Base-by-base conservation (phyloP, 2,888 invertebrate genomes). In the Zygaena filipendulae region DNA sequence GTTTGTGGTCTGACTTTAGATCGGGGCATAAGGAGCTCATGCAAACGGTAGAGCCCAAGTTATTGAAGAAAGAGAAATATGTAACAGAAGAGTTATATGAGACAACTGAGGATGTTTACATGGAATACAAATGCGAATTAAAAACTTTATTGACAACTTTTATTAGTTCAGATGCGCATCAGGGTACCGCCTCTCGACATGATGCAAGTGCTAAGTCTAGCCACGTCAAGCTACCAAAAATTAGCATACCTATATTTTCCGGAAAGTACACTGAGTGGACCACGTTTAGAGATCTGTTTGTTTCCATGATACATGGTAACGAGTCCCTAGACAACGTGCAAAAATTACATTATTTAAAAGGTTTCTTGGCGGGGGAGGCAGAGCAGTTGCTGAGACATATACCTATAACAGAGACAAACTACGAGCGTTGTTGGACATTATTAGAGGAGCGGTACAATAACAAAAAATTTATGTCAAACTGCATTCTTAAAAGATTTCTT, bases 241-340 rank as follows among this genome's bases (percentile, higher is more conserved):
- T 35, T 9, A 25, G 16, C 21, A 35, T 35, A 10, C 35, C 35
- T n/a, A 28, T 9, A 11, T 35, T 35, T 11, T 30, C 32, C 5
- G 35, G 35, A 5, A 32, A 29, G 9, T 35, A 35, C 13, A 32
- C 27, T 4, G 32, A 35, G 20, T 35, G 35, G 35, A 29, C 22
- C 2, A 32, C 35, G 4, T 35, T 34, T 23, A 13, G 21, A 12
- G 34, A 34, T 28, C 23, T 34, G 7, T 31, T 34, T 21, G 11
- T 29, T 7, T 25, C 30, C 2, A 21, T 29, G n/a, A n/a, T n/a
- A n/a, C n/a, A n/a, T n/a, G n/a, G n/a, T n/a, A n/a, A n/a, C n/a
- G n/a, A n/a, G n/a, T 23, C 26, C n/a, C n/a, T 30, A 13, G 30
- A 31, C 14, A 23, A 23, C 9, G 27, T 31, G 4, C 26, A 32